These are phyloP conservation scores for Oikopleura albicans DNA, from an alignment of 23 tunicate genomes.

Conservation along the genomic window DNA sequence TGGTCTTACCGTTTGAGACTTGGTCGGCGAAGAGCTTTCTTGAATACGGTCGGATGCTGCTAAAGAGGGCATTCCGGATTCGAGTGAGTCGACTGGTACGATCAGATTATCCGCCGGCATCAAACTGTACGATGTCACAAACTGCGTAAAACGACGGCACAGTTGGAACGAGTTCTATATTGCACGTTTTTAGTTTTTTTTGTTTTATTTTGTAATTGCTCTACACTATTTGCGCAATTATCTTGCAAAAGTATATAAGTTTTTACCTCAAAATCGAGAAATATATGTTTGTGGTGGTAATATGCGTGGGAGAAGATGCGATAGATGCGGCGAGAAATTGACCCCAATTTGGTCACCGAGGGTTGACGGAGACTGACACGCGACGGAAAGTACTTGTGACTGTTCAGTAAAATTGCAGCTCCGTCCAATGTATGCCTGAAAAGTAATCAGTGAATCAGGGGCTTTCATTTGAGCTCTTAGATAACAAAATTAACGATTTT, in stretches of 20 bases:
- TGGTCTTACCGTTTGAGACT: too few relatives aligned
- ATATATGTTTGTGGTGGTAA: slow-evolving; percentile 65
- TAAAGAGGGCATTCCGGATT: not conserved
- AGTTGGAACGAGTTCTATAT: slow-evolving; percentile 53
- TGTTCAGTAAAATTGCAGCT: slow-evolving; percentile 82
- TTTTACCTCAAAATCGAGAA: slow-evolving; percentile 65
- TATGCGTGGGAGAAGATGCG: slow-evolving; percentile 91
- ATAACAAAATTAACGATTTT: too few relatives aligned
- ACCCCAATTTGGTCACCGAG: slow-evolving; percentile 71
- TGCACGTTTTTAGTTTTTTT: too few relatives aligned
- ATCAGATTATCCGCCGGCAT: slow-evolving; percentile 83
- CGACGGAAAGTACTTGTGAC: slow-evolving; percentile 86
- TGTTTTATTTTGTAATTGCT: too few relatives aligned
- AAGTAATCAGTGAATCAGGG: too few relatives aligned
- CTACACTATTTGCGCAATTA: too few relatives aligned
- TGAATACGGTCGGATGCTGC: too few relatives aligned
- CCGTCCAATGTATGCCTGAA: slow-evolving; percentile 94
- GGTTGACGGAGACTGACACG: slow-evolving; percentile 78
- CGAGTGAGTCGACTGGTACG: slow-evolving; percentile 36
- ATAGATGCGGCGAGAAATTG: slow-evolving; percentile 80
- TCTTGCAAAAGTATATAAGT: too few relatives aligned
- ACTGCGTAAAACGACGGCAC: slow-evolving; percentile 61
- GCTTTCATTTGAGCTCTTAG: too few relatives aligned
- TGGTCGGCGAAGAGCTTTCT: too few relatives aligned
- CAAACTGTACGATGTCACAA: slow-evolving; percentile 58